These are phyloP conservation scores for Keiferia lycopersicella DNA, from an alignment of 2,888 invertebrate species.

Conservation along the genomic window DNA sequence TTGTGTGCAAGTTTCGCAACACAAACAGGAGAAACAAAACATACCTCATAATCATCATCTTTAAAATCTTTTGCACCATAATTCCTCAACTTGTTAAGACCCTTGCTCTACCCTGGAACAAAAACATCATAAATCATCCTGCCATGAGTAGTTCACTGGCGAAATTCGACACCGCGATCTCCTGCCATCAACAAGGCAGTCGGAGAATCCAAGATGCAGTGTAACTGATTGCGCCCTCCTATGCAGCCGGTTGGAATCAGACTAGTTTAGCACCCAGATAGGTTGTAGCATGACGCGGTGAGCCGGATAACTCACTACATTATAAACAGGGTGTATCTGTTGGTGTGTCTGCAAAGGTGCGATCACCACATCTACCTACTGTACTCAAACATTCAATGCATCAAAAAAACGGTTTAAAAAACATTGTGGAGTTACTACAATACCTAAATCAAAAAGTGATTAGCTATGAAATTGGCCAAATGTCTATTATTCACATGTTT, in stretches of 20 bases:
- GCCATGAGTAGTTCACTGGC: slow-evolving; percentile 8
- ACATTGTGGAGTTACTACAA: too few species aligned
- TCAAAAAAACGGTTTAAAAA: too few species aligned
- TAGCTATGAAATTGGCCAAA: too few species aligned
- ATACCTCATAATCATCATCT: not conserved
- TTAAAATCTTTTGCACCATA: not conserved
- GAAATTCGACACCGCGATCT: slow-evolving; percentile 10
- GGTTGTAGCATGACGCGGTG: slow-evolving; percentile 6
- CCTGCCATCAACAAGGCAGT: not conserved
- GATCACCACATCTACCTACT: too few species aligned
- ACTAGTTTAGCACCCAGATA: slow-evolving; percentile 18
- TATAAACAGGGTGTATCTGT: too few species aligned
- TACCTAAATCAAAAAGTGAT: too few species aligned
- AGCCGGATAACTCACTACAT: not conserved
- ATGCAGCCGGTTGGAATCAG: slow-evolving; percentile 14
- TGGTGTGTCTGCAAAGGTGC: too few species aligned
- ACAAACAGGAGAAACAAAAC: too few species aligned
- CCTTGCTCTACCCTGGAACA: not conserved
- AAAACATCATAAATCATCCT: not conserved
- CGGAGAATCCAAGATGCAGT: slow-evolving; percentile 4
- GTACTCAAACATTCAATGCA: too few species aligned
- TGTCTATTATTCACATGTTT: too few species aligned
- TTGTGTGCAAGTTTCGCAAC: too few species aligned
- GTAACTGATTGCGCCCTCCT: slow-evolving; percentile 13
- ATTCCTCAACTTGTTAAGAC: not conserved